phyloP scores from a whole-genome alignment of 2,113 vertebrate genomes.

The Stegostoma tigrinum region DNA sequence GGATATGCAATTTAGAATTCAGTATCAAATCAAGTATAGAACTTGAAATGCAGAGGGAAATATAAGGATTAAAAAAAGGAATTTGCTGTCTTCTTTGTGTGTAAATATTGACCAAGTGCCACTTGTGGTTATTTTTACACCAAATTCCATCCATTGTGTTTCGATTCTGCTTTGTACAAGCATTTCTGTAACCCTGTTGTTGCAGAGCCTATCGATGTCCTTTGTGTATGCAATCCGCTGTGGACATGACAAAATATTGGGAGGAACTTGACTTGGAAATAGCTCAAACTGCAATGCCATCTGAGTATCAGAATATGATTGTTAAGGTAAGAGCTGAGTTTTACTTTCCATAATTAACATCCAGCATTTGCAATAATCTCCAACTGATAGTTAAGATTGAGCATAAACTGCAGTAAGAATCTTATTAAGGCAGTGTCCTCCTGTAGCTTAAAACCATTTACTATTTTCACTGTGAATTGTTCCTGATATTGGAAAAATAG shows the following conservation, averaged over 20 bases:
- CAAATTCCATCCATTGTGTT: neutral
- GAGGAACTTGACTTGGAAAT: slow-evolving; percentile 76
- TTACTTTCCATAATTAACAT: neutral
- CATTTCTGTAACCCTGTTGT: slow-evolving; percentile 13
- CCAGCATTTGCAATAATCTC: neutral
- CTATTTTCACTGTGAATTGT: neutral
- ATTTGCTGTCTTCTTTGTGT: neutral
- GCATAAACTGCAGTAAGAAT: neutral
- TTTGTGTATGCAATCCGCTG: slow-evolving; percentile 81
- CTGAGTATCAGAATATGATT: slow-evolving; percentile 75
- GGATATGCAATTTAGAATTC: neutral
- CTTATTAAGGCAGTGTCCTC: neutral
- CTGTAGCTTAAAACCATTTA: neutral
- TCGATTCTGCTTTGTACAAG: neutral
- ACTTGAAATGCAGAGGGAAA: neutral
- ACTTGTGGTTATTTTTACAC: neutral
- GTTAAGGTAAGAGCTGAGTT: slow-evolving; percentile 65
- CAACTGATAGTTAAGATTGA: neutral
- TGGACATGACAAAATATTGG: slow-evolving; percentile 77
- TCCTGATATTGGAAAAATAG: neutral
- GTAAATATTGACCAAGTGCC: neutral
- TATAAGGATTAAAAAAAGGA: neutral
- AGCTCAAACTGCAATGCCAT: slow-evolving; percentile 79
- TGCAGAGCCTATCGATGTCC: slow-evolving; percentile 82
- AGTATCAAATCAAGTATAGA: neutral